These are phyloP conservation scores for Botia almorhae DNA, from an alignment of 2,797 vertebrate genomes.

Conservation along the genomic window DNA sequence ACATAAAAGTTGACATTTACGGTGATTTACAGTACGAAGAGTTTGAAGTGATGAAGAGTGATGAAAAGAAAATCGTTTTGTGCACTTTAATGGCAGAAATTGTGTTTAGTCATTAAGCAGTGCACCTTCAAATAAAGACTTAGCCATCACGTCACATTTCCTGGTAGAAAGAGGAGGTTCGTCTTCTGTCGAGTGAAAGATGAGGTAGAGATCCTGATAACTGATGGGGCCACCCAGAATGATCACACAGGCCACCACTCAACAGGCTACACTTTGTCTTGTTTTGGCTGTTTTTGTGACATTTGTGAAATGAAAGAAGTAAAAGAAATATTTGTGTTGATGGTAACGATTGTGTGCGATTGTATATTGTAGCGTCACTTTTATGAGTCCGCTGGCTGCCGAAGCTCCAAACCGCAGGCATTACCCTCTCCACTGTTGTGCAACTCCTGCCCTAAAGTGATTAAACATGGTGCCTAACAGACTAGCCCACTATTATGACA, in stretches of 20 bases:
- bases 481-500: conserved; percentile 81
- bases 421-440: conserved; percentile 86
- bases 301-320: not conserved
- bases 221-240: conserved; percentile 27
- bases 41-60: not conserved
- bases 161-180: conserved; percentile 5
- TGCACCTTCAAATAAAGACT: not conserved
- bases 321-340: conserved; percentile 43
- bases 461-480: conserved; percentile 86
- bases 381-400: conserved; percentile 74
- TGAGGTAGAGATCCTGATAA: not conserved
- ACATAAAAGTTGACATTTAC: too few species aligned
- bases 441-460: conserved; percentile 82
- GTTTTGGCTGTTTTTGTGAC: conserved; percentile 14
- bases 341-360: conserved; percentile 57
- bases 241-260: conserved; percentile 18
- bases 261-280: conserved; percentile 10
- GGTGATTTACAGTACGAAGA: not conserved
- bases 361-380: conserved; percentile 69
- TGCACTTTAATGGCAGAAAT: not conserved
- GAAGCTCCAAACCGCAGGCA: conserved; percentile 85
- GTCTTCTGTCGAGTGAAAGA: conserved; percentile 12
- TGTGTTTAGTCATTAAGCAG: not conserved
- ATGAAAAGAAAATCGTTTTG: conserved; percentile 18
- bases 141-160: conserved; percentile 17